Base-by-base conservation (phyloP, 2,797 vertebrate species). In the Hirundo rustica region DNA sequence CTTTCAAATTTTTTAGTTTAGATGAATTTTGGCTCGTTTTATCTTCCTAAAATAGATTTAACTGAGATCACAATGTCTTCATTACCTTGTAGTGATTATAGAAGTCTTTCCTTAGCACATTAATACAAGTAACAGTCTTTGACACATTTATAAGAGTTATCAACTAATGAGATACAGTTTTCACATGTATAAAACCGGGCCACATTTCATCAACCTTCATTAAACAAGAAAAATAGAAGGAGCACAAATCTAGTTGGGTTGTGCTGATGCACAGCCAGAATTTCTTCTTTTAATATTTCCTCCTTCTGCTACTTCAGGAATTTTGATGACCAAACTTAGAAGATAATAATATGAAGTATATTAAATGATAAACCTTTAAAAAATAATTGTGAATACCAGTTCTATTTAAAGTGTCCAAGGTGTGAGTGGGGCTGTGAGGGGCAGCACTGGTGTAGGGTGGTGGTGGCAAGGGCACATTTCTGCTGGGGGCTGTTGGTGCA, bases 11-110 rank as follows among this genome's bases (percentile, higher is more conserved):
- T 90, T 94, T 94, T 79, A 38, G 38, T 85, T 88, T 84, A 74
- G 72, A 87, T 91, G 66, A 70, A 85, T 92, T 92, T 90, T 48
- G 40, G 18, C 36, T 94, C 86, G 70, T 95, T 95, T 90, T 65
- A 16, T 75, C 65, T 94, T 94, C 55, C 79, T 83, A 38, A 48
- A 93, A 76, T 85, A 88, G 62, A 78, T 93, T 94, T 91, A 89
- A 71, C n/a, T 51, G 68, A 66, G 68, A 88, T 91, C 32, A 17
- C 65, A 70, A 71, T 70, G 67, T 84, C 87, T 96, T 90, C 73
- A 85, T 89, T 95, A 74, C 74, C 72, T 88, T 72, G 38, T 83
- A 92, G 85, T 78, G 71, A 67, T 86, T 93, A 64, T 27, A 73
- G 73, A 93, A 84, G 57, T 61, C 38, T 93, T 89, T 91, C 40